phyloP scores from a whole-genome alignment of 2,888 invertebrate species.

The Galerucella nymphaeae region DNA sequence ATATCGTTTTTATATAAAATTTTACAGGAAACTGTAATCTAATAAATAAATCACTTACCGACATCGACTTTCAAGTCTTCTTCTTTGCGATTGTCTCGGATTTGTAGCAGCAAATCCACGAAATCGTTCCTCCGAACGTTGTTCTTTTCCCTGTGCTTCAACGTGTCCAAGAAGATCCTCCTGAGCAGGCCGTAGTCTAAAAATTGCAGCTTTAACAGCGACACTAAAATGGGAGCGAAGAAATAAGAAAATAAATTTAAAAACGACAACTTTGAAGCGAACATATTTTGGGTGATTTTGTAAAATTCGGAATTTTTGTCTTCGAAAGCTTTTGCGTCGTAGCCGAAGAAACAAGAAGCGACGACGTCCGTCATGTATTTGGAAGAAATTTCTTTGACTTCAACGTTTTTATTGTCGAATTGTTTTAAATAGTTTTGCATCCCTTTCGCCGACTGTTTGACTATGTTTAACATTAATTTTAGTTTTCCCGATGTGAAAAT shows the following conservation, averaged over 20 bases:
- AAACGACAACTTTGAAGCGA: slow-evolving; percentile 55
- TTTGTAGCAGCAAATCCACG: slow-evolving; percentile 63
- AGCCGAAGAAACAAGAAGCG: slow-evolving; percentile 65
- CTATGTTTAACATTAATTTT: slow-evolving; percentile 66
- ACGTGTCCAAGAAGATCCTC: slow-evolving; percentile 57
- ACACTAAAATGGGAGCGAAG: slow-evolving; percentile 58
- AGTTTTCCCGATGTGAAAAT: slow-evolving; percentile 69
- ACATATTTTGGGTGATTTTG: slow-evolving; percentile 59
- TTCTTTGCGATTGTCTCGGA: slow-evolving; percentile 55
- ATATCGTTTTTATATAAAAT: no score
- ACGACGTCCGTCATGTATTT: slow-evolving; percentile 66
- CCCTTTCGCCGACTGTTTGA: slow-evolving; percentile 61
- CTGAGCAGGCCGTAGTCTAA: slow-evolving; percentile 59
- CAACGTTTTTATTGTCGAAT: slow-evolving; percentile 47
- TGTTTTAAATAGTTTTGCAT: slow-evolving; percentile 56
- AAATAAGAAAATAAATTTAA: slow-evolving; percentile 57
- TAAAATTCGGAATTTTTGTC: slow-evolving; percentile 61
- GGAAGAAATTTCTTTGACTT: slow-evolving; percentile 58
- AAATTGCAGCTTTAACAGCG: slow-evolving; percentile 57
- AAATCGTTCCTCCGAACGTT: slow-evolving; percentile 63
- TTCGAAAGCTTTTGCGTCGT: slow-evolving; percentile 62
- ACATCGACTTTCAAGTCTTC: slow-evolving; percentile 39
- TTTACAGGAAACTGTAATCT: no score
- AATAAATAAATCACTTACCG: slow-evolving; percentile 44
- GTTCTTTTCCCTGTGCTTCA: slow-evolving; percentile 54